Base-by-base conservation (phyloP, 1,140 invertebrate species). In the Heliconius eleuchia region DNA sequence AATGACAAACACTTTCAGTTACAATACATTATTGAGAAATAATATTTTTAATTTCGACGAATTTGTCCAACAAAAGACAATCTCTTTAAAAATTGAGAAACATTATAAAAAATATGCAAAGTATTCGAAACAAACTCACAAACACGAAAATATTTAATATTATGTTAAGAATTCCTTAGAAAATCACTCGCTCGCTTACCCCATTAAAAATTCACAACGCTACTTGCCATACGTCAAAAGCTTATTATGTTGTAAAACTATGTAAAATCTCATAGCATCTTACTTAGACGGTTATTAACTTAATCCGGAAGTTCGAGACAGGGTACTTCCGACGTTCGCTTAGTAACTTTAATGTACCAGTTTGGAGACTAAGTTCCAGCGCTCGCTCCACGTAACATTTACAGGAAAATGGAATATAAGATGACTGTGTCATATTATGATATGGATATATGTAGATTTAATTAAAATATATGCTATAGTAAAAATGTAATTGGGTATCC, bases 241-340 rank as follows among this genome's bases (percentile, higher is more conserved):
- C 5, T 18, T 37, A 34, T 34, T 34, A 55, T 18, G 6, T 1
- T 23, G 73, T 74, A 70, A 77, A 77, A 74, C 73, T 76, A 70
- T 60, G 46, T 80, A 73, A 77, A 52, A 75, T 70, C 71, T 37
- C 39, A 72, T 73, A 74, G 71, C 70, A 76, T 76, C 37, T 66
- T 76, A 80, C 71, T 71, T 60, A 37, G 52, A 77, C 74, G 71
- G 74, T 80, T 80, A 80, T 77, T 77, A 80, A 74, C 75, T 76
- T 46, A 76, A 80, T 70, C 74, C 71, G 55, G 74, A 75, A 60
- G 74, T 80, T 80, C n/a, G n/a, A 42, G 79, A 80, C 79, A 55
- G 66, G 74, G 23, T 71, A 57, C 18, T 73, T 77, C 76, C 71
- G 75, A 23, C 39, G 71, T 80, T 76, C 75, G 66, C 74, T 80